Evolutionary conservation across 2,113 vertebrate genomes (phyloP).

Genomic region (Brachypodius melanocephalos): DNA sequence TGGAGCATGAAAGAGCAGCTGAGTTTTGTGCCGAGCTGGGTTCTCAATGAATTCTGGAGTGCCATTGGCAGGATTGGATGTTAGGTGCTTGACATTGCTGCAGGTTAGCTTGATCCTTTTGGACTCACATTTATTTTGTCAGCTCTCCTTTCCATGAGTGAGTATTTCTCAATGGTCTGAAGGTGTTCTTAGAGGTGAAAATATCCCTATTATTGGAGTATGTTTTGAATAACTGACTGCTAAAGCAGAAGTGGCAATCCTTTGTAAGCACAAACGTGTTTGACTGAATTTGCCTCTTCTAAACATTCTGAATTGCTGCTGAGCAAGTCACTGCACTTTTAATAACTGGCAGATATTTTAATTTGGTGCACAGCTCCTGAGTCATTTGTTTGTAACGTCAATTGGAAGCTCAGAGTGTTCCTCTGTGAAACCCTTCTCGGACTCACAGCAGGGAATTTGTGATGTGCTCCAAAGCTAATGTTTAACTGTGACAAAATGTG

Average conservation of each 20-base stretch:
- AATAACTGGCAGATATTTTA: constrained; percentile 16
- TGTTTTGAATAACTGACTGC: neutral
- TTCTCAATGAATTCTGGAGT: neutral
- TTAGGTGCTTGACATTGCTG: neutral
- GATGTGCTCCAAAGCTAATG: constrained; percentile 46
- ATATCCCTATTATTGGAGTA: neutral
- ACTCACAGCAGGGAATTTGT: constrained; percentile 40
- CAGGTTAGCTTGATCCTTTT: neutral
- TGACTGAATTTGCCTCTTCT: neutral
- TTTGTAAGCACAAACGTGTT: neutral
- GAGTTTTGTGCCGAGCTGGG: neutral
- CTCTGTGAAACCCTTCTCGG: neutral
- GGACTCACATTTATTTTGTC: neutral
- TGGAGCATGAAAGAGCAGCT: neutral
- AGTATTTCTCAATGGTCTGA: neutral
- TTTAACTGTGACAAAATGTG: constrained; percentile 56
- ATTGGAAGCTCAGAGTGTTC: neutral
- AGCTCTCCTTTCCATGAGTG: neutral
- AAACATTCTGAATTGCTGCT: neutral
- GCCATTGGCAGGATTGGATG: fast-evolving
- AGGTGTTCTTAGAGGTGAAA: neutral
- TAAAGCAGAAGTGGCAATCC: neutral
- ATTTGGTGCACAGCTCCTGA: neutral
- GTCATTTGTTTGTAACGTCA: constrained; percentile 26
- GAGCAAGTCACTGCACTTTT: neutral